These are phyloP conservation scores for Ernsta delagoae DNA, from an alignment of 2,888 invertebrate genomes.

Conservation along the genomic window DNA sequence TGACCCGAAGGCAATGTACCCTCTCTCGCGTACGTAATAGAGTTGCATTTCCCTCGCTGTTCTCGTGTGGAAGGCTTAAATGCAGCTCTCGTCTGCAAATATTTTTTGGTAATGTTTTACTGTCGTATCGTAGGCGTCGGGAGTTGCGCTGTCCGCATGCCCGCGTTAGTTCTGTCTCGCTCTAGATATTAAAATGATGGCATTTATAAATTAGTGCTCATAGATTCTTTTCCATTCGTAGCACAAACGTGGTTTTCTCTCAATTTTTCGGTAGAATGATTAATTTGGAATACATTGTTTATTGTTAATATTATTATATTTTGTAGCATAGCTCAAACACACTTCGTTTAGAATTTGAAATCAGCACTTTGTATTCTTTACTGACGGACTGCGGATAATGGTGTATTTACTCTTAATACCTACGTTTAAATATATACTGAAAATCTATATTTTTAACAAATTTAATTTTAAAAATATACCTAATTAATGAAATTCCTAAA, in stretches of 20 bases:
- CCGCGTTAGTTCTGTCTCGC: conserved; percentile 52
- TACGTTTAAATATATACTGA: conserved; percentile 75
- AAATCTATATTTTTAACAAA: conserved; percentile 83
- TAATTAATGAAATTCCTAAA: conserved; percentile 82
- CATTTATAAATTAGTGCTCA: conserved; percentile 71
- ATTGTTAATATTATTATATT: conserved; percentile 58
- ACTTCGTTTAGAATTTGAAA: conserved; percentile 57
- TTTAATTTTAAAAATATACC: conserved; percentile 77
- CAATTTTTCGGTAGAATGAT: conserved; percentile 58
- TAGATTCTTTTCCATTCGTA: conserved; percentile 68
- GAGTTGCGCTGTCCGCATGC: conserved; percentile 46
- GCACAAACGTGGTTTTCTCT: conserved; percentile 68
- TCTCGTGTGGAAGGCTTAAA: conserved; percentile 46
- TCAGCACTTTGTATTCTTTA: conserved; percentile 54
- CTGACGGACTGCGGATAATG: conserved; percentile 60
- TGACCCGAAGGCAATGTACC: too few relatives aligned
- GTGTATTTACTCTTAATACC: conserved; percentile 69
- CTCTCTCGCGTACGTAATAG: background rate
- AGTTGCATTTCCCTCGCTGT: conserved; percentile 10
- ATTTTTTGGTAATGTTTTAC: conserved; percentile 79
- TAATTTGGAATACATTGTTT: conserved; percentile 49
- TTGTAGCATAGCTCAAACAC: conserved; percentile 63
- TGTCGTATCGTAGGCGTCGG: conserved; percentile 48
- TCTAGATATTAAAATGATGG: conserved; percentile 64
- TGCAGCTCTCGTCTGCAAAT: conserved; percentile 70